These are phyloP conservation scores for Nephrotoma flavescens DNA, from an alignment of 2,888 invertebrate genomes.

Conservation along the genomic window DNA sequence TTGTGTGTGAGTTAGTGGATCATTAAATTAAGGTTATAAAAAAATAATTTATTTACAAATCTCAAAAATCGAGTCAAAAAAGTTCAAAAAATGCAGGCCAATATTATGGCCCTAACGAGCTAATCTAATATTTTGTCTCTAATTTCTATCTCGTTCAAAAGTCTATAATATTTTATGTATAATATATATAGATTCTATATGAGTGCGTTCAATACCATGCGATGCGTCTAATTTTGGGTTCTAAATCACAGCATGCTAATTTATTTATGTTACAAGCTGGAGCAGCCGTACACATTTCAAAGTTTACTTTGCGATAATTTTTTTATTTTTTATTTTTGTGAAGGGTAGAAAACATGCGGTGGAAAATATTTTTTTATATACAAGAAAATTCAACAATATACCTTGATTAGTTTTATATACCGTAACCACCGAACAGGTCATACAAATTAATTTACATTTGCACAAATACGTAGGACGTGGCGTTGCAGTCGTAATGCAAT, in stretches of 20 bases:
- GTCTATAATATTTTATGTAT: background rate
- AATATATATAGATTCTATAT: background rate
- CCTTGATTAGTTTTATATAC: background rate
- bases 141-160: background rate
- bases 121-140: background rate
- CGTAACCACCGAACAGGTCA: background rate
- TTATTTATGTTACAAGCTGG: background rate
- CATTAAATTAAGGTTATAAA: background rate
- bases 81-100: background rate
- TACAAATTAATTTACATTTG: background rate
- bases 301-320: background rate
- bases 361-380: background rate
- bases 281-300: background rate
- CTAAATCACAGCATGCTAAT: background rate
- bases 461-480: background rate
- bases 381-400: background rate
- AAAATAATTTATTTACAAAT: slow-evolving; percentile 3
- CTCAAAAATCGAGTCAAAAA: background rate
- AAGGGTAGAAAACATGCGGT: background rate
- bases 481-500: background rate
- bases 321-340: background rate
- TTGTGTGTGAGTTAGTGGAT: background rate
- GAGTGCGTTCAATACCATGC: background rate
- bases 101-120: background rate
- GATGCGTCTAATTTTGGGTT: background rate